Conservation (phyloP, 2,113 vertebrate species). For the Alces alces region DNA sequence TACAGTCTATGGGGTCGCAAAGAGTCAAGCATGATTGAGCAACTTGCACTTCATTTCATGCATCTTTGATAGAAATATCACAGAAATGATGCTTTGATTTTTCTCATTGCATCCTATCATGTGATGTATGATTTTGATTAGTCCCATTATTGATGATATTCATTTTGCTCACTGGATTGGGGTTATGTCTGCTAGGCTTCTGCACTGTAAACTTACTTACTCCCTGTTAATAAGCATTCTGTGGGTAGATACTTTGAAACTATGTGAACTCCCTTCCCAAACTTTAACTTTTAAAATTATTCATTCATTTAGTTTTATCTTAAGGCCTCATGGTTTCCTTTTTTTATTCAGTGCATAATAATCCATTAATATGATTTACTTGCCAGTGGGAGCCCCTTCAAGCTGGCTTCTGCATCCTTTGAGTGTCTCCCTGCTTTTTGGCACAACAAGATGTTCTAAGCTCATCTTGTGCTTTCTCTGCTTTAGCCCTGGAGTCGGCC, state of each 20-base stretch:
- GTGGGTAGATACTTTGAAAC: not conserved
- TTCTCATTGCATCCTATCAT: not conserved
- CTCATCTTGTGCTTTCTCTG: not conserved
- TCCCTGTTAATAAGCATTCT: slow-evolving; percentile 24
- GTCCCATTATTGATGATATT: not conserved
- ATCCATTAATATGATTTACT: slow-evolving; percentile 15
- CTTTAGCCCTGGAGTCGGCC: not conserved
- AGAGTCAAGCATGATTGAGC: not conserved
- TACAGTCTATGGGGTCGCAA: not conserved
- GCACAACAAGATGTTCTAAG: not conserved
- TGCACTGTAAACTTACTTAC: not conserved
- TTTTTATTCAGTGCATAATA: slow-evolving; percentile 6
- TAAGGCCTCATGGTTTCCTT: not conserved
- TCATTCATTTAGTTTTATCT: not conserved
- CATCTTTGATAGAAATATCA: not conserved
- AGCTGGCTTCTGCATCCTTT: slow-evolving; percentile 24
- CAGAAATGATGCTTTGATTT: slow-evolving; percentile 22
- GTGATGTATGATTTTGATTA: slow-evolving; percentile 30
- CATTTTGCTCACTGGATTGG: slow-evolving; percentile 34
- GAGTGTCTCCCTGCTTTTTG: slow-evolving; percentile 25
- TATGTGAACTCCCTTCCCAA: slow-evolving; percentile 2
- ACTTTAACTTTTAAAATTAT: not conserved
- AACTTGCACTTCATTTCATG: not conserved
- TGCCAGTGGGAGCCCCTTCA: not conserved
- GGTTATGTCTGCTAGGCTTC: not conserved